phyloP scores from a whole-genome alignment of 2,113 vertebrate genomes.

The Rynchops niger region DNA sequence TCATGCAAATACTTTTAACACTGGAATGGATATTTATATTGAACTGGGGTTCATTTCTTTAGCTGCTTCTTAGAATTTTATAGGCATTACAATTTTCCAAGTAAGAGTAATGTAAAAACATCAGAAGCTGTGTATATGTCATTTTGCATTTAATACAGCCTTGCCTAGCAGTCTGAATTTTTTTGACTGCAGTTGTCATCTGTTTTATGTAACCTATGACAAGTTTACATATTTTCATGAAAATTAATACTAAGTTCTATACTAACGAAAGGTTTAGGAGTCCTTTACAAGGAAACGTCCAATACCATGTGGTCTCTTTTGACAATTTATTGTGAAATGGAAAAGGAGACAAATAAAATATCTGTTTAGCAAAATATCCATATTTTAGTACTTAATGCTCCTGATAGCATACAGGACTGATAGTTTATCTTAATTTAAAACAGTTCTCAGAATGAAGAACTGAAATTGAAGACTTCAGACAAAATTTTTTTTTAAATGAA shows the following conservation, averaged over 20 bases:
- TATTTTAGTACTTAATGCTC: not conserved
- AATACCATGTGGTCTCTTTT: constrained; percentile 26
- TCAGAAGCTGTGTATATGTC: not conserved
- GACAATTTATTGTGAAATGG: not conserved
- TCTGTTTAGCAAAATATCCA: not conserved
- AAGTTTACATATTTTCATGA: constrained; percentile 78
- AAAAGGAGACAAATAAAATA: constrained; percentile 6
- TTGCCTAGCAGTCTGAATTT: constrained; percentile 35
- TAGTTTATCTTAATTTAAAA: not conserved
- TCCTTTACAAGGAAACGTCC: constrained; percentile 54
- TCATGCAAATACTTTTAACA: not conserved
- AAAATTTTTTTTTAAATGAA: not conserved
- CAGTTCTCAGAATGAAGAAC: not conserved
- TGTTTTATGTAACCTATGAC: constrained; percentile 74
- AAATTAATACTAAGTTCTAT: constrained; percentile 66
- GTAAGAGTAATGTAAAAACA: constrained; percentile 27
- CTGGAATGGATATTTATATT: constrained; percentile 21
- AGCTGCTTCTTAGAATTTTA: not conserved
- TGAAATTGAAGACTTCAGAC: not conserved
- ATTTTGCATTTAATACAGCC: constrained; percentile 8
- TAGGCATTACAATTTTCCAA: not conserved
- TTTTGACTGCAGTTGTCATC: constrained; percentile 61
- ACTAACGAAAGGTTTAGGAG: constrained; percentile 53
- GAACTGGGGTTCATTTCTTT: not conserved
- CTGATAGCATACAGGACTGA: not conserved